phyloP scores from a whole-genome alignment of 2,888 invertebrate genomes.

The Chydorus sphaericus region DNA sequence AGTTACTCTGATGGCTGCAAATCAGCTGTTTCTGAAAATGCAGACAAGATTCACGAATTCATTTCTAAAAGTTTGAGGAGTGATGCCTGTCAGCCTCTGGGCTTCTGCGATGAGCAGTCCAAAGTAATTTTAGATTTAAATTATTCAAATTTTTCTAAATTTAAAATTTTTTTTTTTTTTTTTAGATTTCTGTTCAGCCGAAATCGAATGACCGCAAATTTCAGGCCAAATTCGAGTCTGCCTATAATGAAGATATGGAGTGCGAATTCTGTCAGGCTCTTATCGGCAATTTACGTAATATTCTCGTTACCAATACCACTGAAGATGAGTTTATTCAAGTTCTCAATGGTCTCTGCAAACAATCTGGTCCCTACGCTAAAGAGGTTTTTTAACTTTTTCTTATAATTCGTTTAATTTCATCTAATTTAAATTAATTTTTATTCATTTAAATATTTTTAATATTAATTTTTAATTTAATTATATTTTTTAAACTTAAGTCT shows the following conservation, averaged over 20 bases:
- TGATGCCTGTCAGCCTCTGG: neutral
- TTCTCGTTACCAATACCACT: constrained; percentile 70
- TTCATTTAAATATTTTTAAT: neutral
- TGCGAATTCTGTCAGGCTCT: constrained; percentile 77
- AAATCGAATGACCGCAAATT: constrained; percentile 7
- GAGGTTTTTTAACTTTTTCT: too few species aligned
- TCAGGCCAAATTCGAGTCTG: neutral
- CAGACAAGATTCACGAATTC: constrained; percentile 48
- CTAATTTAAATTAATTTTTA: neutral
- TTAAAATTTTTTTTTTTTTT: neutral
- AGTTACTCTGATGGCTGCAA: constrained; percentile 67
- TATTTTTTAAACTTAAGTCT: too few species aligned
- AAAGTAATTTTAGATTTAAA: too few species aligned
- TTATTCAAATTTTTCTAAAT: neutral
- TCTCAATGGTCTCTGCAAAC: constrained; percentile 58
- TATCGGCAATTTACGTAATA: constrained; percentile 59
- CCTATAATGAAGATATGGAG: constrained; percentile 28
- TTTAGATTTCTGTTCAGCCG: neutral
- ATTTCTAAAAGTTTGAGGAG: neutral
- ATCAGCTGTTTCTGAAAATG: constrained; percentile 53
- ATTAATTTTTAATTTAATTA: too few species aligned
- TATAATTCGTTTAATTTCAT: constrained; percentile 15
- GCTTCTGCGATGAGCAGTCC: neutral
- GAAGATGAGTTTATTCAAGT: constrained; percentile 64
- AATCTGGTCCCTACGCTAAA: constrained; percentile 51